These are phyloP conservation scores for Oxyscelio sp. DNA, from an alignment of 2,888 invertebrate genomes.

Conservation along the genomic window DNA sequence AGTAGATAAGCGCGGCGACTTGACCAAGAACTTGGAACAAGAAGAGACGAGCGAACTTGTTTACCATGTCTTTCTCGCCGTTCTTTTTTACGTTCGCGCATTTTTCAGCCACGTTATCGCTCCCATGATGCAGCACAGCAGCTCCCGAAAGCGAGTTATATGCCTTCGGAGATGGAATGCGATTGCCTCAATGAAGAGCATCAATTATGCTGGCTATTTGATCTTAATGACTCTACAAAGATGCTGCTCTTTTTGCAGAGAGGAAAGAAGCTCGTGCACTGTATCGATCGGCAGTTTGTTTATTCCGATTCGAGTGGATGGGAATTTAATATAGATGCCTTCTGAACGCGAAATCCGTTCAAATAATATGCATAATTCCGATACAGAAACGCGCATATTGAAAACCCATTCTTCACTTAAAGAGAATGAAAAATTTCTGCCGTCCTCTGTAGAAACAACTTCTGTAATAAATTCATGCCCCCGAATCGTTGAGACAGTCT, in stretches of 20 bases:
- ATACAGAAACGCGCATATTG: constrained; percentile 25
- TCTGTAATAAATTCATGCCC: too few relatives aligned
- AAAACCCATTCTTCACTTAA: not conserved
- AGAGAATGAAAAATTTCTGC: not conserved
- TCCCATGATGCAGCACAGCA: too few relatives aligned
- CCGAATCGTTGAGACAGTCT: too few relatives aligned
- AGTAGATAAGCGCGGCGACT: constrained; percentile 71
- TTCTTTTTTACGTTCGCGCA: too few relatives aligned
- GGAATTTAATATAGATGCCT: constrained; percentile 54
- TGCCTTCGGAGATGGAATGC: constrained; percentile 6
- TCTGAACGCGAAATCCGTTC: too few relatives aligned
- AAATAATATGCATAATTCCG: constrained; percentile 24
- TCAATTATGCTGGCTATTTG: constrained; percentile 29
- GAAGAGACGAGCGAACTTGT: too few relatives aligned
- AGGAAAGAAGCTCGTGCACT: constrained; percentile 3
- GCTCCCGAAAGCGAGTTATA: constrained; percentile 2
- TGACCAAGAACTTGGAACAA: not conserved
- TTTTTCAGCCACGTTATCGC: too few relatives aligned
- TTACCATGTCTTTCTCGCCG: too few relatives aligned
- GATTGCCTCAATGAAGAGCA: constrained; percentile 20
- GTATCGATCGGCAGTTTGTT: constrained; percentile 52
- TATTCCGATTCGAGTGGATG: constrained; percentile 46
- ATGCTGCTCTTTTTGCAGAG: constrained; percentile 51
- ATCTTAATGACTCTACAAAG: constrained; percentile 27
- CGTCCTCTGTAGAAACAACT: too few relatives aligned